These are phyloP conservation scores for Gymnothorax javanicus DNA, from an alignment of 2,797 vertebrate species.

Conservation along the genomic window DNA sequence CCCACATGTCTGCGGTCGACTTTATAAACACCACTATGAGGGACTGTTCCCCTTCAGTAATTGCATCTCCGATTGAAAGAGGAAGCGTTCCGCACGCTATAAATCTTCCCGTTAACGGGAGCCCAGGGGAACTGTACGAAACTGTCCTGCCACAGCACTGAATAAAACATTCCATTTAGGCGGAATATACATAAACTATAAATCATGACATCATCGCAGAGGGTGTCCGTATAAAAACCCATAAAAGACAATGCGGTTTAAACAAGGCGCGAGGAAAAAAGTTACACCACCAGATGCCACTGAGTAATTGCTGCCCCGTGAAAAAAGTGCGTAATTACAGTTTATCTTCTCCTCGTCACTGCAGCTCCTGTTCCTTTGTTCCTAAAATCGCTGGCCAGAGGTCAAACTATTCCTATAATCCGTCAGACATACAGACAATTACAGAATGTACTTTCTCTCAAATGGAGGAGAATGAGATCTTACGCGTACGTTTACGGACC, in stretches of 20 bases:
- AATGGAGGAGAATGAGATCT: background rate
- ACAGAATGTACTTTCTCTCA: background rate
- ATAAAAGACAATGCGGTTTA: constrained; percentile 34
- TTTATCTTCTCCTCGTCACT: constrained; percentile 12
- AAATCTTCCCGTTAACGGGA: constrained; percentile 49
- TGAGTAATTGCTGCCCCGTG: constrained; percentile 13
- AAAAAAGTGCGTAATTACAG: constrained; percentile 34
- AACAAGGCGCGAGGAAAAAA: background rate
- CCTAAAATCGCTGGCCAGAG: constrained; percentile 5
- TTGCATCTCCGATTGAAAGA: constrained; percentile 35
- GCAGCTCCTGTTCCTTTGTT: background rate
- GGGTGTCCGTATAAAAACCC: background rate
- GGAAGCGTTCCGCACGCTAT: constrained; percentile 41
- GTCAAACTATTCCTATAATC: background rate
- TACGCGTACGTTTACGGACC: background rate
- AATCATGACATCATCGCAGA: constrained; percentile 52
- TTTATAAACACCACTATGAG: constrained; percentile 15
- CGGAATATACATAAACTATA: constrained; percentile 54
- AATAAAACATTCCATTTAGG: constrained; percentile 70
- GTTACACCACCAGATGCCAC: constrained; percentile 7
- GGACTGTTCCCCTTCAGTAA: constrained; percentile 14
- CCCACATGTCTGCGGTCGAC: background rate
- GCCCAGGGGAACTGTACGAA: constrained; percentile 46
- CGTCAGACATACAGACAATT: constrained; percentile 14
- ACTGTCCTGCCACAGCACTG: constrained; percentile 54